Evolutionary conservation across 2,113 vertebrate genomes (phyloP).

Genomic region (Cyprinodon tularosa): DNA sequence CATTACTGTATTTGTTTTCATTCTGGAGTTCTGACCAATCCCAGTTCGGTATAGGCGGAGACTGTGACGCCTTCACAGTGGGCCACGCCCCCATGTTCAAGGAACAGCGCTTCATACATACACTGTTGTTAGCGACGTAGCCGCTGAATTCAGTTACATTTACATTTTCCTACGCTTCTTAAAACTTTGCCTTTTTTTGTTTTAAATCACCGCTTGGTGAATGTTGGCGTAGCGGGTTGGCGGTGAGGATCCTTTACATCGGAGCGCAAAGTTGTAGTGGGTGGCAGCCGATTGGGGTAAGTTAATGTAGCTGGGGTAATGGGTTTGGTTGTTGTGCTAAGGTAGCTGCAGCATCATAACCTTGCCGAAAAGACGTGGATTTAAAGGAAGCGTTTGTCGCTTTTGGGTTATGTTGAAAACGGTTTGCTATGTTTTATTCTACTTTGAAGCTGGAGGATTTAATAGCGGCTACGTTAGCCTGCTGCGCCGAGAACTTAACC

Average conservation of each 20-base stretch:
- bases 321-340: constrained; percentile 75
- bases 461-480: constrained; percentile 10
- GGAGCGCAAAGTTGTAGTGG: constrained; percentile 54
- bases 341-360: constrained; percentile 59
- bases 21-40: constrained; percentile 64
- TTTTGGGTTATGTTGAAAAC: not conserved
- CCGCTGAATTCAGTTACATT: constrained; percentile 46
- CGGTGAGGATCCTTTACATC: constrained; percentile 4
- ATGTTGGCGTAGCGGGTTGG: constrained; percentile 12
- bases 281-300: constrained; percentile 69
- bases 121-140: constrained; percentile 78
- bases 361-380: constrained; percentile 39
- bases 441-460: constrained; percentile 10
- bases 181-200: constrained; percentile 31
- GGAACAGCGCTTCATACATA: constrained; percentile 74
- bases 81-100: constrained; percentile 72
- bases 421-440: not conserved
- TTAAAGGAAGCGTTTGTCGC: not conserved
- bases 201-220: constrained; percentile 6
- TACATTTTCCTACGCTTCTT: constrained; percentile 29
- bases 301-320: constrained; percentile 53
- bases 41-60: constrained; percentile 42
- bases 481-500: constrained; percentile 34
- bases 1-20: constrained; percentile 70
- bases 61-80: constrained; percentile 45